Conservation (phyloP, 2,797 vertebrate species). For the Vespertilio murinus region DNA sequence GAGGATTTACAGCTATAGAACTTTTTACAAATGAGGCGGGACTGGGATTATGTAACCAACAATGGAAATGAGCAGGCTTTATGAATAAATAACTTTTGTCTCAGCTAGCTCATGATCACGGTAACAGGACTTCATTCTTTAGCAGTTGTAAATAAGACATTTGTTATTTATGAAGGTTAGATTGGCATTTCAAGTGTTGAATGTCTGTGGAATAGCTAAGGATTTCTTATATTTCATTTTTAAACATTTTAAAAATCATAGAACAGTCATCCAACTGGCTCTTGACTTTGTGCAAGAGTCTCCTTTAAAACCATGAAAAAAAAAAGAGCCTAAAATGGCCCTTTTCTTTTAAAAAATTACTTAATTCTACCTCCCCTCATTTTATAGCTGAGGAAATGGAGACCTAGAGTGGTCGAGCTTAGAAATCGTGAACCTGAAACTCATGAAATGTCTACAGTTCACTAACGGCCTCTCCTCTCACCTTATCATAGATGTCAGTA, state of each 20-base stretch:
- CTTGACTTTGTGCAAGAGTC: constrained; percentile 8
- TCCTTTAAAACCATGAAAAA: not conserved
- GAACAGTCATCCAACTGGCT: not conserved
- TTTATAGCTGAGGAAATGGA: not conserved
- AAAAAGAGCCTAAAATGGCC: not conserved
- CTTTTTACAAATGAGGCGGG: not conserved
- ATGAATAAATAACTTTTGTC: constrained; percentile 54
- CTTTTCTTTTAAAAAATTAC: not conserved
- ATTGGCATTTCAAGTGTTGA: constrained; percentile 14
- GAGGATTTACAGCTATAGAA: not conserved
- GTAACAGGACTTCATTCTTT: constrained; percentile 7
- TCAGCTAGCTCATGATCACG: not conserved
- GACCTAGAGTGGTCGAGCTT: not conserved
- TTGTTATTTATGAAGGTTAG: constrained; percentile 30
- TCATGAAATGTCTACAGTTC: not conserved
- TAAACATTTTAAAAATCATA: not conserved
- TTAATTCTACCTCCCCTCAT: not conserved
- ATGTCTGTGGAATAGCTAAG: not conserved
- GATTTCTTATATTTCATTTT: constrained; percentile 14
- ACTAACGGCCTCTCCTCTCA: not conserved
- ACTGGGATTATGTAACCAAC: not conserved
- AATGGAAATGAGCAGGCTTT: constrained; percentile 27
- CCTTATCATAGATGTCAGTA: not conserved
- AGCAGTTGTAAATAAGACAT: not conserved
- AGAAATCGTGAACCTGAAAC: not conserved